A percentile compares a stretch with the other conserved stretches of the same genome.
Evolutionary conservation across 1,140 invertebrate genomes (phyloP).

Genomic region (Drosophila varians): DNA sequence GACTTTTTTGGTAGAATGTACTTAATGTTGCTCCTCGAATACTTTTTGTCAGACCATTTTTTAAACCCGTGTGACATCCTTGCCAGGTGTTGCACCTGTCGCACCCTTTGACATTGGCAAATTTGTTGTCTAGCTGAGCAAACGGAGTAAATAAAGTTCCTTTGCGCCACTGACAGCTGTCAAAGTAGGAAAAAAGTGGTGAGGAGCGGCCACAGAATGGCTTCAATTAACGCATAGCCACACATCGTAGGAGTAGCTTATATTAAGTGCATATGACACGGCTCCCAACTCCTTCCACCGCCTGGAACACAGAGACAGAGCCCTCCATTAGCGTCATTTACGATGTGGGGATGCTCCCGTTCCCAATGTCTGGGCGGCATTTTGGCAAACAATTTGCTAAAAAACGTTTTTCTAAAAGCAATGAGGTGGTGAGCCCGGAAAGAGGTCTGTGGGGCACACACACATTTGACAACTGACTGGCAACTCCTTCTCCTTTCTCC

Average conservation of each 20-base stretch:
- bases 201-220: conserved; percentile 18
- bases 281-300: neutral
- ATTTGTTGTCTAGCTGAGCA: conserved; percentile 39
- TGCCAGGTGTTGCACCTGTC: conserved; percentile 28
- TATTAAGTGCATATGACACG: conserved; percentile 68
- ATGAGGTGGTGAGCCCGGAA: conserved; percentile 8
- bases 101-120: conserved; percentile 45
- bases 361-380: conserved; percentile 54
- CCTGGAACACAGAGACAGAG: conserved; percentile 56
- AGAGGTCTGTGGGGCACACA: conserved; percentile 9
- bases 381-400: conserved; percentile 79
- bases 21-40: neutral
- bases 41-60: neutral
- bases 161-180: conserved; percentile 59
- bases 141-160: conserved; percentile 57
- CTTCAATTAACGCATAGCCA: conserved; percentile 68
- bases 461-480: conserved; percentile 74
- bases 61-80: neutral
- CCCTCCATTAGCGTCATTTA: conserved; percentile 78
- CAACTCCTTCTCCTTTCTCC: conserved; percentile 34
- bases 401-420: conserved; percentile 76
- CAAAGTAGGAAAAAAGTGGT: conserved; percentile 27
- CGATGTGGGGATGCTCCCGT: conserved; percentile 33
- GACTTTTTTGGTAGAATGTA: neutral
- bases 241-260: conserved; percentile 15